Conservation (phyloP, 1,140 invertebrate species). For the Spodoptera litura region DNA sequence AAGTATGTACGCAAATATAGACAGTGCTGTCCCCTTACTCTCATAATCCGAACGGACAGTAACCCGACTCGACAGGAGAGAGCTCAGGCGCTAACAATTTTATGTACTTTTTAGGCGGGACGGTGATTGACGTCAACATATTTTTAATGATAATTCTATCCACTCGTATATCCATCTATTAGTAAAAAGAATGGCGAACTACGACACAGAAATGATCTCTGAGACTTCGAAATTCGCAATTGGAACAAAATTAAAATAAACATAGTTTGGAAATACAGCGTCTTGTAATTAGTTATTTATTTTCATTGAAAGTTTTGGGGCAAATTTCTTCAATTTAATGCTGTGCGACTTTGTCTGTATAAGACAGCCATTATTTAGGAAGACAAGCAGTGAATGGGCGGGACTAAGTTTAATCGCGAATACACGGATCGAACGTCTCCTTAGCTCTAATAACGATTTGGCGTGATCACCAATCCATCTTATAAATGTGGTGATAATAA, state of each 20-base stretch:
- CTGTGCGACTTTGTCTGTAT: slow-evolving; percentile 5
- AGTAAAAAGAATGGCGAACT: no score
- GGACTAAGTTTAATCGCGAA: slow-evolving; percentile 12
- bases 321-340: slow-evolving; percentile 16
- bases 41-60: no score
- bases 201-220: no score
- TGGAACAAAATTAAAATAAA: not conserved
- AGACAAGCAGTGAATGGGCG: slow-evolving; percentile 36
- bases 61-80: no score
- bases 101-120: no score
- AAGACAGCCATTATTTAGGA: slow-evolving; percentile 37
- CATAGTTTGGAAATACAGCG: slow-evolving; percentile 11
- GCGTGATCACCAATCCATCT: slow-evolving; percentile 15
- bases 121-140: no score
- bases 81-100: no score
- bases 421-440: slow-evolving; percentile 6
- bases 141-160: no score
- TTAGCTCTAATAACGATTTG: slow-evolving; percentile 22
- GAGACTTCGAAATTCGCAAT: no score
- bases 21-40: no score
- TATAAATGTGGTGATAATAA: slow-evolving; percentile 9
- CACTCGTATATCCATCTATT: no score
- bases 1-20: no score
- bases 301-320: not conserved
- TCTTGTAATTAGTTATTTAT: slow-evolving; percentile 12